Conservation (phyloP, 2,113 vertebrate species). For the Carassius auratus region DNA sequence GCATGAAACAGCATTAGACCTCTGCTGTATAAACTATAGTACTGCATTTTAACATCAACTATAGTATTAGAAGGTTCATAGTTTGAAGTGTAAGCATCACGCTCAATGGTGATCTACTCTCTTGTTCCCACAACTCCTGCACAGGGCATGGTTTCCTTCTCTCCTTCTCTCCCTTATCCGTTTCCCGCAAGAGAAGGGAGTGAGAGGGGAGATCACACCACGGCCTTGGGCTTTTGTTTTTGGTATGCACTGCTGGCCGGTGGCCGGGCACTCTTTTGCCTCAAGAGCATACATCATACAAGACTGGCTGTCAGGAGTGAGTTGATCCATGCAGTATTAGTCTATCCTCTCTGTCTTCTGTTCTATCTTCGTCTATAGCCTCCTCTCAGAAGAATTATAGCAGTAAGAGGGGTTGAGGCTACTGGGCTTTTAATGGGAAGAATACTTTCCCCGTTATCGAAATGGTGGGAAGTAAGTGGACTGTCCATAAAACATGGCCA, state of each 20-base stretch:
- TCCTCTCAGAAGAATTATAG: neutral
- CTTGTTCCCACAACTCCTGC: constrained; percentile 53
- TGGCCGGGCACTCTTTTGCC: constrained; percentile 55
- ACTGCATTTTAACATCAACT: neutral
- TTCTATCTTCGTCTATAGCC: neutral
- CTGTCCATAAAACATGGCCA: too few relatives aligned
- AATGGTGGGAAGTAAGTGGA: neutral
- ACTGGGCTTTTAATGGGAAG: constrained; percentile 7
- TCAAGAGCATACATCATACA: constrained; percentile 14
- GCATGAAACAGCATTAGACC: too few relatives aligned
- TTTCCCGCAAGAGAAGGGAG: constrained; percentile 66
- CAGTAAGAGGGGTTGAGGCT: neutral
- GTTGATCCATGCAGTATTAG: constrained; percentile 10
- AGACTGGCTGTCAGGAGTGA: constrained; percentile 22
- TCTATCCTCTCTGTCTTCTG: constrained; percentile 1
- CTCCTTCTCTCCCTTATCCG: constrained; percentile 55
- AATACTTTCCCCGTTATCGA: neutral
- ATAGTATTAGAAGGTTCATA: neutral
- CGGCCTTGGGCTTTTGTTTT: constrained; percentile 71
- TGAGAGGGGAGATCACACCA: constrained; percentile 61
- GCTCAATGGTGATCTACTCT: constrained; percentile 20
- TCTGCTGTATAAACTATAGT: neutral
- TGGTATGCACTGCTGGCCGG: constrained; percentile 62
- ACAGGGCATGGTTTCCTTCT: constrained; percentile 54
- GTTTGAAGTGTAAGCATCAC: constrained; percentile 6